Evolutionary conservation across 2,113 vertebrate genomes (phyloP), one percentile per base, ranked within the genome.

Genomic region (Archocentrus centrarchus): DNA sequence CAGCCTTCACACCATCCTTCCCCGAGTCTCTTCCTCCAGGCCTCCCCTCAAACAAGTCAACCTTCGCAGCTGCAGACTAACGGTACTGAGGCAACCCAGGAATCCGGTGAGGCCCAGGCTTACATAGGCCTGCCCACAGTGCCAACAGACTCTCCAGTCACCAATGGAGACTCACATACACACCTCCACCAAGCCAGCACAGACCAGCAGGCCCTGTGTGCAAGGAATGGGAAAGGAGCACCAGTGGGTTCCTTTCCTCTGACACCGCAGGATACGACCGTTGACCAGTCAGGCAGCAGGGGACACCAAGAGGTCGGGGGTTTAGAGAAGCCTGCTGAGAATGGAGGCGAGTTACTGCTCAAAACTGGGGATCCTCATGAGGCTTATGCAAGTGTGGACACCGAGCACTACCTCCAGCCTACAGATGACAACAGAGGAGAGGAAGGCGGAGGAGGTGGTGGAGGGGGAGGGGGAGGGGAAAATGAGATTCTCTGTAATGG

Each of bases 11-110:
- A 98, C 94, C 98, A 98, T 87, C 96, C 97, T 58, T 98, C 98
- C 62, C 97, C 97, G 0, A 97, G 97, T 94, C 98, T 99, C 96
- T 99, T 99, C 95, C 96, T 98, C 91, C 98, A 99, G 94, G 95
- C 97, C 10, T 96, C 97, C 90, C 94, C 98, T 84, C 96, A 95
- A 90, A 93, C 96, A 73, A 68, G 94, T 95, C 91, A 96, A 95
- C 2, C 92, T 20, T 84, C 91, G 80, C 91, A 93, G 68, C 87
- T 91, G 24, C 94, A 94, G 77, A 90, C 80, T 76, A 95, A 93
- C 2, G 89, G 93, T 18, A 68, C 91, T 2, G 91, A 93, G 30
- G 78, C 87, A 2, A 70, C 82, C 13, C 95, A 92, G 79, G 94
- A 94, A 61, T 88, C 95, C 3, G 91, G 89, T 0, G 93, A 96